Percentiles rank a stretch among this genome's conserved stretches.
Conservation (phyloP, 2,113 vertebrate species). For the Tylochromis polylepis region DNA sequence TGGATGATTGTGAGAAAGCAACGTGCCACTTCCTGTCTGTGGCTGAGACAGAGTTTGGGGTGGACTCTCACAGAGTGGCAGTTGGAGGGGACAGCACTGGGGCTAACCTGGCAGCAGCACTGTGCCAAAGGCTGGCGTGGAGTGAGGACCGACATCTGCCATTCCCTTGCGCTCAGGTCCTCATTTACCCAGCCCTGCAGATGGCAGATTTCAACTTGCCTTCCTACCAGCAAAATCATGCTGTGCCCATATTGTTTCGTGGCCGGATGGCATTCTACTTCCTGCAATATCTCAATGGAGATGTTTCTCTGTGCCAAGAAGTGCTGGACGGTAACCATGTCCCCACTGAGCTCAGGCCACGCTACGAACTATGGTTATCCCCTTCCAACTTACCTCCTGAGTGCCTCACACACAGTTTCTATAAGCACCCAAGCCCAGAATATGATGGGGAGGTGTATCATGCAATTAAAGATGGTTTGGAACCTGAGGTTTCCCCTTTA, state of each 20-base stretch:
- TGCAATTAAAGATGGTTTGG: constrained; percentile 32
- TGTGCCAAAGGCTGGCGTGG: constrained; percentile 74
- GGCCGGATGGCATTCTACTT: constrained; percentile 59
- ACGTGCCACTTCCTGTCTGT: constrained; percentile 77
- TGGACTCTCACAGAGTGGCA: constrained; percentile 71
- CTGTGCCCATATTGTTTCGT: constrained; percentile 72
- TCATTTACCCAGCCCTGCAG: constrained; percentile 80
- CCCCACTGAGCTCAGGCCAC: constrained; percentile 64
- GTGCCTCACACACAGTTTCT: constrained; percentile 66
- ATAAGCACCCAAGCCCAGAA: not conserved
- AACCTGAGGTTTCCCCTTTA: constrained; percentile 69
- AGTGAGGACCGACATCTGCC: constrained; percentile 64
- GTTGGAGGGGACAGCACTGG: constrained; percentile 81
- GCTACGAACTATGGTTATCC: constrained; percentile 74
- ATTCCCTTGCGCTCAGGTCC: constrained; percentile 77
- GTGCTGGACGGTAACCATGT: constrained; percentile 72
- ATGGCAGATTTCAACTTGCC: constrained; percentile 80
- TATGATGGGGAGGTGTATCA: constrained; percentile 66
- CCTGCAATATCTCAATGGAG: constrained; percentile 67
- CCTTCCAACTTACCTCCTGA: constrained; percentile 71
- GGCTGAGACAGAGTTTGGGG: constrained; percentile 60
- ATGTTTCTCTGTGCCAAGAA: constrained; percentile 50
- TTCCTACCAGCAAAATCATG: constrained; percentile 80
- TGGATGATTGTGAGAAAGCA: constrained; percentile 76
- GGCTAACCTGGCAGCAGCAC: constrained; percentile 67